A percentile compares a stretch with the other conserved stretches of the same genome.
phyloP scores from a whole-genome alignment of 1,140 invertebrate genomes.

The Phortica variegata region DNA sequence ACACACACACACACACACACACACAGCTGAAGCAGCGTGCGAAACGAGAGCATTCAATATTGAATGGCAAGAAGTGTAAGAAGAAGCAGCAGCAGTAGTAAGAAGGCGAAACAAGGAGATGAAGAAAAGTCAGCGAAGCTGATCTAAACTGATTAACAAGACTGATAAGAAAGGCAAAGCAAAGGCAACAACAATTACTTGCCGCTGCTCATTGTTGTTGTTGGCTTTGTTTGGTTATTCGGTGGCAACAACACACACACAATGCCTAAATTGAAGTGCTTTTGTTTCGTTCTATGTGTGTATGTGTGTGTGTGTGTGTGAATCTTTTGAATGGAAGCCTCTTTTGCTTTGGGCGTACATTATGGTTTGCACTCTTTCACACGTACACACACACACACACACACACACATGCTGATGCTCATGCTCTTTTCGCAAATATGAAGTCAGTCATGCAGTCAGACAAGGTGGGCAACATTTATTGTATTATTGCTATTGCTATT shows the following conservation, averaged over 20 bases:
- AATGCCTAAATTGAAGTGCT: conserved; percentile 16
- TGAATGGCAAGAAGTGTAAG: no score
- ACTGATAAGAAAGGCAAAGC: conserved; percentile 36
- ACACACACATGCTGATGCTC: no score
- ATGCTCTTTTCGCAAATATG: no score
- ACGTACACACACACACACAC: no score
- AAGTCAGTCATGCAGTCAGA: no score
- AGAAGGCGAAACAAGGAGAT: conserved; percentile 3
- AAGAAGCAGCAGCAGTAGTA: no score
- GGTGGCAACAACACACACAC: conserved; percentile 5
- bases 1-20: no score
- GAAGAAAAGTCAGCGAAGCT: conserved; percentile 29
- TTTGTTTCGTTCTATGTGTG: conserved; percentile 1
- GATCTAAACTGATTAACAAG: conserved; percentile 48
- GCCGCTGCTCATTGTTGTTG: conserved; percentile 27
- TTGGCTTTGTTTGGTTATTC: conserved; percentile 19
- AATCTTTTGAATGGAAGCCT: not conserved
- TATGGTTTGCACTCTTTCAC: no score
- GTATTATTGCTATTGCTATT: conserved; percentile 7
- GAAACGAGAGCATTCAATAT: no score
- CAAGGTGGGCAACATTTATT: no score
- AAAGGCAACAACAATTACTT: conserved; percentile 23
- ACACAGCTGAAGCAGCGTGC: no score
- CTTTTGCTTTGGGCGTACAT: no score
- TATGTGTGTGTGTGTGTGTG: not conserved